Evolutionary conservation across 2,113 vertebrate species (phyloP).

Genomic region (Lipotes vexillifer): DNA sequence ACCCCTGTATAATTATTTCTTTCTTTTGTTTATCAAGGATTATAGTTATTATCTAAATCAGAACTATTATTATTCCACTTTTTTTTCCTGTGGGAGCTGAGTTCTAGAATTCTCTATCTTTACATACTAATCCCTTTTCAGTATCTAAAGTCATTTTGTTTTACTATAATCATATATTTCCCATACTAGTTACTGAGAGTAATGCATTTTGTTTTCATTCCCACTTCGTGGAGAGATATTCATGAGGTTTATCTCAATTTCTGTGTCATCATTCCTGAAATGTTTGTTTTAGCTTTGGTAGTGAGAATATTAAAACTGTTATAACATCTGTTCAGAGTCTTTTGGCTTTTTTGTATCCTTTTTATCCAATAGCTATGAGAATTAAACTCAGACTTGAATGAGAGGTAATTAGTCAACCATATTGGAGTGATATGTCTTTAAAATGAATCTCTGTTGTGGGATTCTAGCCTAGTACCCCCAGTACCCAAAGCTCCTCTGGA

Average conservation of each 20-base stretch:
- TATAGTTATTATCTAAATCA: not conserved
- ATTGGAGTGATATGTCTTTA: not conserved
- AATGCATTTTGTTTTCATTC: not conserved
- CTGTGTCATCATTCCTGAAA: not conserved
- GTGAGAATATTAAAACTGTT: not conserved
- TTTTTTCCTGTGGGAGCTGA: not conserved
- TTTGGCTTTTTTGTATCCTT: not conserved
- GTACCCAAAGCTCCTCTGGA: not conserved
- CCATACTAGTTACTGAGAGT: not conserved
- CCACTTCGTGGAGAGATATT: not conserved
- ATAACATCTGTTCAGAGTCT: not conserved
- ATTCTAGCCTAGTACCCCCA: not conserved
- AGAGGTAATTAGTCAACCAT: not conserved
- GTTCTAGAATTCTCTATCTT: not conserved
- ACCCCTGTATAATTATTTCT: not conserved
- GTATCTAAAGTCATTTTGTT: not conserved
- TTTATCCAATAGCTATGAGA: not conserved
- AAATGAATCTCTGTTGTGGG: not conserved
- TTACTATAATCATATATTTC: not conserved
- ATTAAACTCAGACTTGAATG: not conserved
- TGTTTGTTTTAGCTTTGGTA: not conserved
- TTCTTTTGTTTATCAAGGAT: not conserved
- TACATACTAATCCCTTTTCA: not conserved
- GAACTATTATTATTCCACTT: not conserved
- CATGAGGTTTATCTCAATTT: not conserved